Conservation (phyloP, 2,888 invertebrate species). For the Germaria angustata region DNA sequence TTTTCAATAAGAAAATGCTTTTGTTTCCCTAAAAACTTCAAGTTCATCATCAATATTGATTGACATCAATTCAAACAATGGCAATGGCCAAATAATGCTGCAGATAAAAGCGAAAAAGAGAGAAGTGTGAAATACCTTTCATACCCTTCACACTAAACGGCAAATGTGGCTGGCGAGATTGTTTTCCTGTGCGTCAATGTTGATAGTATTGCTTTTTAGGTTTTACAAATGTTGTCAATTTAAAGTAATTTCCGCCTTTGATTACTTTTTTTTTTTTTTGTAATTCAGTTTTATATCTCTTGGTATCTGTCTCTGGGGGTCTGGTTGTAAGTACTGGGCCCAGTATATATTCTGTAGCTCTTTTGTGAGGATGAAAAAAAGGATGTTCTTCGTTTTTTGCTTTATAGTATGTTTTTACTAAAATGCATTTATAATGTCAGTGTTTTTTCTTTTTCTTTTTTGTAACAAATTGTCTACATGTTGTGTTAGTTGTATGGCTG, state of each 20-base stretch:
- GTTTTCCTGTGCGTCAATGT: conserved; percentile 18
- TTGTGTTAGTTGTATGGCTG: conserved; percentile 42
- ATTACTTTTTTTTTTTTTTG: conserved; percentile 44
- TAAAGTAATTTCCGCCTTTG: conserved; percentile 68
- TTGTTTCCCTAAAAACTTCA: conserved; percentile 40
- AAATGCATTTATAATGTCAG: conserved; percentile 66
- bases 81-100: conserved; percentile 14
- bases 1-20: conserved; percentile 8
- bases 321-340: conserved; percentile 4
- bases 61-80: conserved; percentile 59
- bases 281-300: conserved; percentile 18
- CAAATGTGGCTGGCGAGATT: background rate
- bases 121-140: conserved; percentile 65
- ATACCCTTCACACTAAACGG: conserved; percentile 35
- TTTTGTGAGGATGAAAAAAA: conserved; percentile 32
- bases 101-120: conserved; percentile 18
- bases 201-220: conserved; percentile 44
- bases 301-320: conserved; percentile 61
- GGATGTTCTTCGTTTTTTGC: conserved; percentile 44
- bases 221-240: conserved; percentile 63
- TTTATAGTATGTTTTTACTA: conserved; percentile 26
- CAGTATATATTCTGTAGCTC: background rate
- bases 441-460: conserved; percentile 15
- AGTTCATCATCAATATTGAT: conserved; percentile 55
- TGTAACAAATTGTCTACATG: conserved; percentile 65